Evolutionary conservation across 2,888 invertebrate species (phyloP).

Genomic region (Trimorus sp.): DNA sequence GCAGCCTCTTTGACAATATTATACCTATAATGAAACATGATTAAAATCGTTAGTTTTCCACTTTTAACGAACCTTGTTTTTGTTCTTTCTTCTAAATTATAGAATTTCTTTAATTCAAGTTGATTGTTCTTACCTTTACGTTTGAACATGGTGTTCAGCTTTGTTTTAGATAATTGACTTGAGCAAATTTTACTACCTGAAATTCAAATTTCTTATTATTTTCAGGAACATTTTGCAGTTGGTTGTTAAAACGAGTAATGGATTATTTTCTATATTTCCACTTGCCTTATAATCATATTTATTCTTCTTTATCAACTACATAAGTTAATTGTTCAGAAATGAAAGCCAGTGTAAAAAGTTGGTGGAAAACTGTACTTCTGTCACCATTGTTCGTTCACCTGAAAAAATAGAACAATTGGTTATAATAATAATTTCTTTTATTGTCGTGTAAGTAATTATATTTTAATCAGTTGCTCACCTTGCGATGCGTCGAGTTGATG

Average conservation of each 20-base stretch:
- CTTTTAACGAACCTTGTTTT: no score
- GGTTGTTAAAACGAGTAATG: no score
- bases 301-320: slow-evolving; percentile 21
- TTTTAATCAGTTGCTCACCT: no score
- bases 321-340: slow-evolving; percentile 1
- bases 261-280: no score
- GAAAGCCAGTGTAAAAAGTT: background rate
- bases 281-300: slow-evolving; percentile 41
- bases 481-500: no score
- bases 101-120: no score
- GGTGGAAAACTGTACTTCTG: background rate
- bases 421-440: background rate
- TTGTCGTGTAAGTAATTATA: no score
- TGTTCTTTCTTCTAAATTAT: no score
- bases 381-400: background rate
- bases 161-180: slow-evolving; percentile 16
- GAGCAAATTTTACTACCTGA: slow-evolving; percentile 41
- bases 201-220: no score
- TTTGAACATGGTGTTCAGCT: slow-evolving; percentile 32
- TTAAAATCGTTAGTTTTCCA: no score
- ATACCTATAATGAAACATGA: no score
- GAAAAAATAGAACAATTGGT: background rate
- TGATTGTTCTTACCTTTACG: slow-evolving; percentile 23
- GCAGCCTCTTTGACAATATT: slow-evolving; percentile 78
- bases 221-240: no score